A percentile compares a stretch with the other conserved stretches of the same genome.
Conservation (phyloP, 2,888 invertebrate species). For the Drosophila recens region DNA sequence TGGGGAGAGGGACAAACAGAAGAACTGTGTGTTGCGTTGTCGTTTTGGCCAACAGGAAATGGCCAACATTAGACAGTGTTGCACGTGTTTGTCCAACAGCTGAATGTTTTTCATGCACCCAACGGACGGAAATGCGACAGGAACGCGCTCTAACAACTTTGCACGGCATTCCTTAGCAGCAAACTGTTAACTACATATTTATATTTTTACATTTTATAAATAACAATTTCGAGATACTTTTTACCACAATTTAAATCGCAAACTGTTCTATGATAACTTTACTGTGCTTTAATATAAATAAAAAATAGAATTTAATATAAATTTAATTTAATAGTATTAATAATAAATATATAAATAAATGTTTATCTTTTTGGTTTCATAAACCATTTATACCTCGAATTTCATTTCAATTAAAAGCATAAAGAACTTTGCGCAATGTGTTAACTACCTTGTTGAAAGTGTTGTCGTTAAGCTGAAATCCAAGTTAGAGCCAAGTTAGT, state of each 20-base stretch:
- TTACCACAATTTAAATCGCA: not conserved
- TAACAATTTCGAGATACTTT: not conserved
- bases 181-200: not conserved
- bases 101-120: constrained; percentile 47
- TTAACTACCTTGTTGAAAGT: constrained; percentile 12
- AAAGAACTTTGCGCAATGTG: constrained; percentile 1
- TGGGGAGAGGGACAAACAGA: not conserved
- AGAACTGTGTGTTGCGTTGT: constrained; percentile 25
- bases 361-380: no score
- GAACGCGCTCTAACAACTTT: constrained; percentile 32
- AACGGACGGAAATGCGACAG: constrained; percentile 71
- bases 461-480: constrained; percentile 12
- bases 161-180: constrained; percentile 15
- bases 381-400: not conserved
- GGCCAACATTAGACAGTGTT: constrained; percentile 76
- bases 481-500: constrained; percentile 16
- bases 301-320: not conserved
- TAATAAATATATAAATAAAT: no score
- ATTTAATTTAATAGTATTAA: no score
- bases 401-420: not conserved
- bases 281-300: not conserved
- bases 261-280: not conserved
- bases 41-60: constrained; percentile 77
- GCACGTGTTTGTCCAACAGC: constrained; percentile 65
- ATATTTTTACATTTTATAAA: not conserved